Evolutionary conservation across 1,140 invertebrate genomes (phyloP).

Genomic region (Calephelis virginiensis): DNA sequence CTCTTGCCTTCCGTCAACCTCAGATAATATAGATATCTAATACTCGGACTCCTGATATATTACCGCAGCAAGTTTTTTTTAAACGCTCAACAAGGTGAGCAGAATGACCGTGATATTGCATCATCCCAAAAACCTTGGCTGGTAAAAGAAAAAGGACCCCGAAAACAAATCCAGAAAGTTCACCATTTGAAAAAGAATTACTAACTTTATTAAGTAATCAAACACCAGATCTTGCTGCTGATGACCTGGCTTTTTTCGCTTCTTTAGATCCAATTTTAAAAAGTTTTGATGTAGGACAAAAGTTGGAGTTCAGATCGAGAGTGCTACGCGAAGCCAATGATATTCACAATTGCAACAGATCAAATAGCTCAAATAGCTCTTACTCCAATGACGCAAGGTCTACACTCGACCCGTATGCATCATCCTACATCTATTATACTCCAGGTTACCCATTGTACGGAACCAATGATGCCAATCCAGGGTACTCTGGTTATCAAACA

Average conservation of each 20-base stretch:
- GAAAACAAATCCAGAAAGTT: slow-evolving; percentile 28
- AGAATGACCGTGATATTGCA: slow-evolving; percentile 16
- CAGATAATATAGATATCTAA: slow-evolving; percentile 26
- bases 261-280: slow-evolving; percentile 31
- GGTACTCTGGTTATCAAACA: too few relatives aligned
- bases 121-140: slow-evolving; percentile 26
- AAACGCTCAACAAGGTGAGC: slow-evolving; percentile 3
- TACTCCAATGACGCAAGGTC: too few relatives aligned
- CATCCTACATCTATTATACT: too few relatives aligned
- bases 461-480: too few relatives aligned
- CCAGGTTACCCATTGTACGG: too few relatives aligned
- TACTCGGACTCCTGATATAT: too few relatives aligned
- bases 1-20: slow-evolving; percentile 16
- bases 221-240: slow-evolving; percentile 21
- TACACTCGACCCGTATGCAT: too few relatives aligned
- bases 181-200: slow-evolving; percentile 24
- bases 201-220: slow-evolving; percentile 19
- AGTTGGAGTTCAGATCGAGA: slow-evolving; percentile 26
- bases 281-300: slow-evolving; percentile 28
- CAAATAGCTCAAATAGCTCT: too few relatives aligned
- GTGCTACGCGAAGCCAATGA: slow-evolving; percentile 22
- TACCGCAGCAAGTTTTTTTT: not conserved
- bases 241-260: slow-evolving; percentile 23
- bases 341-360: slow-evolving; percentile 9
- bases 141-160: slow-evolving; percentile 25